Base-by-base conservation (phyloP, 2,113 vertebrate species). In the Arizona elegans region DNA sequence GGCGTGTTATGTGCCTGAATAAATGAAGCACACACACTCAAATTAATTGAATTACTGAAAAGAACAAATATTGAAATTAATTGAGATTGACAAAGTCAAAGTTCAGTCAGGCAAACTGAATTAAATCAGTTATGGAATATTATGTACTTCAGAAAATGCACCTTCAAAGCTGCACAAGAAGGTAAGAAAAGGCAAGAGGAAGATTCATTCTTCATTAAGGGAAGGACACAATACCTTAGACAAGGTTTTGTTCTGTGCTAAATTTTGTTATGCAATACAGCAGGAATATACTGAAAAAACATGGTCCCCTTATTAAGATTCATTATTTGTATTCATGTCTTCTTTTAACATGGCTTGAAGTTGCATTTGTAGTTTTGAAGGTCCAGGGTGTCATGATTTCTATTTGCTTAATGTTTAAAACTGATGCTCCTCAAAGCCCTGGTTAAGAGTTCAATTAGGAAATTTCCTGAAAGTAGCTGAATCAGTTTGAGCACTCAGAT, bases 11-110 rank as follows among this genome's bases (percentile, higher is more conserved):
- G 43, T 93, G 81, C 81, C 33, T 65, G 89, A 50, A 90, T 52
- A 47, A 90, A 93, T 7, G 75, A 90, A 50, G 53, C 55, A n/a
- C 75, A n/a, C 56, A 90, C 75, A 93, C 92, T 93, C 86, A 56
- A 90, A 87, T 93, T 90, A 93, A 93, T 90, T 93, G 92, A 93
- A 93, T 93, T 93, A 93, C 81, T 87, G 75, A 87, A 90, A 90
- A 81, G 92, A 85, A 92, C 92, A 93, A 93, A 93, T 87, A 90
- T 62, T 93, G 92, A 93, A 93, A 62, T 58, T 93, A 90, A 93
- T 87, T 93, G 92, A 87, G 92, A 87, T 90, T 86, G 92, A 85
- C 92, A 90, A 90, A 90, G 89, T 93, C 81, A 90, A 93, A 87
- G 89, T 87, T 90, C 89, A 19, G 56, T 19, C 55, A 86, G 75